A percentile compares a stretch with the other conserved stretches of the same genome.
These are phyloP conservation scores for Sebastolobus alascanus DNA, from an alignment of 2,797 vertebrate species.

Conservation along the genomic window DNA sequence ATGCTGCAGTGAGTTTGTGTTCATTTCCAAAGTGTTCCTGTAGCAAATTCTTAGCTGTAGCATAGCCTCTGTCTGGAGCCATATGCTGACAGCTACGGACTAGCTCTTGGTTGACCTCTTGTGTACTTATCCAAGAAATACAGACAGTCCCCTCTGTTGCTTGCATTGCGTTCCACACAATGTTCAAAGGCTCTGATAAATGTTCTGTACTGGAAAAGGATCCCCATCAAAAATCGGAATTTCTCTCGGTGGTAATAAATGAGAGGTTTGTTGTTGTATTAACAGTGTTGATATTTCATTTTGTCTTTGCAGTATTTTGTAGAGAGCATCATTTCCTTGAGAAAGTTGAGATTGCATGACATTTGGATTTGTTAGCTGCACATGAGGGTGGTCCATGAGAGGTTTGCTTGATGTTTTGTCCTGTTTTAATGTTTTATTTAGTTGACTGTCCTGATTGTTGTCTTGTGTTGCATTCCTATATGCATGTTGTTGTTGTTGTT, in stretches of 20 bases:
- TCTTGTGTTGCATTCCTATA: too few species aligned
- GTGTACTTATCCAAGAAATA: conserved; percentile 13
- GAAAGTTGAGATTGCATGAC: neutral
- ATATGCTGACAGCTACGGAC: conserved; percentile 9
- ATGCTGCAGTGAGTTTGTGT: conserved; percentile 27
- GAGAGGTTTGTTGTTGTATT: conserved; percentile 26
- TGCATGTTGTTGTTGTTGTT: too few species aligned
- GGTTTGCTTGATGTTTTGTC: neutral
- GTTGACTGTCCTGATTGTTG: too few species aligned
- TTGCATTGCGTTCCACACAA: conserved; percentile 26
- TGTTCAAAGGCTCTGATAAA: conserved; percentile 43
- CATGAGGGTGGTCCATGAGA: neutral
- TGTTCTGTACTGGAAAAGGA: conserved; percentile 24
- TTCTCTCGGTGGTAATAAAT: conserved; percentile 32
- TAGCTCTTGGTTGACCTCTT: conserved; percentile 6
- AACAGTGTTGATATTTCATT: conserved; percentile 36
- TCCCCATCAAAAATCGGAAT: conserved; percentile 38
- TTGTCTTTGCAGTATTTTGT: conserved; percentile 16
- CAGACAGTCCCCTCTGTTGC: conserved; percentile 16
- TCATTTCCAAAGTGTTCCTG: neutral
- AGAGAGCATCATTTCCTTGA: neutral
- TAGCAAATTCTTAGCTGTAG: conserved; percentile 18
- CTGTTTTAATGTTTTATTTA: neutral
- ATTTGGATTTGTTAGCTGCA: neutral
- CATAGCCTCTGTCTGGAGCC: conserved; percentile 27